Percentiles rank a stretch among this genome's conserved stretches.
These are phyloP conservation scores for Eueides isabella DNA, from an alignment of 1,140 invertebrate species.

Conservation along the genomic window DNA sequence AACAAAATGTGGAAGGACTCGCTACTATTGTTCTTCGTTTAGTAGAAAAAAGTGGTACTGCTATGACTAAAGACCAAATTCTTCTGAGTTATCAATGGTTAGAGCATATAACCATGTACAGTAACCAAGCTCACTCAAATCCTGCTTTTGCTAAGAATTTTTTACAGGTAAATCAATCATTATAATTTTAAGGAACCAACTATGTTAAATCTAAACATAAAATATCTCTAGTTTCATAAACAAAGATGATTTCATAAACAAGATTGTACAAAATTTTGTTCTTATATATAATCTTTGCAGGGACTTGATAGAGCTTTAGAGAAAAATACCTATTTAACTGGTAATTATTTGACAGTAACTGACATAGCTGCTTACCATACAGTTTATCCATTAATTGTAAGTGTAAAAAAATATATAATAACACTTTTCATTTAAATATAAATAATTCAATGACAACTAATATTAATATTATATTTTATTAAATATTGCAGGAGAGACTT, in stretches of 20 bases:
- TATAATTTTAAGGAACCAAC: too few species aligned
- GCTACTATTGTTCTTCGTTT: conserved; percentile 66
- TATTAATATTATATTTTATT: not conserved
- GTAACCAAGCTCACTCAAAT: conserved; percentile 64
- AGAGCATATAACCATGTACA: conserved; percentile 70
- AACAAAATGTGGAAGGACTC: conserved; percentile 72
- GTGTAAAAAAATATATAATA: conserved; percentile 42
- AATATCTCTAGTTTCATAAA: not conserved
- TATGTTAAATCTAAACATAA: not conserved
- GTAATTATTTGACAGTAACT: conserved; percentile 58
- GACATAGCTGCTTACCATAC: conserved; percentile 70
- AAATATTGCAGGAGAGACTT: conserved; percentile 61
- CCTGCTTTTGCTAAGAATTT: conserved; percentile 64
- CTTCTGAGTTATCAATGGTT: conserved; percentile 69
- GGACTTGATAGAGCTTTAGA: conserved; percentile 66
- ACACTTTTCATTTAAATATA: not conserved
- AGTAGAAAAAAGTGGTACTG: conserved; percentile 48
- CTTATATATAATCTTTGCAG: conserved; percentile 51
- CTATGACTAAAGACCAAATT: conserved; percentile 56
- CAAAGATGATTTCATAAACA: not conserved
- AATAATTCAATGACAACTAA: not conserved
- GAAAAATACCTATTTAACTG: conserved; percentile 66
- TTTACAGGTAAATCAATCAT: conserved; percentile 54
- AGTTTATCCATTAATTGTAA: conserved; percentile 68
- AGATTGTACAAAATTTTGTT: not conserved